Conservation (phyloP, 2,797 vertebrate species). For the Eospalax fontanierii region DNA sequence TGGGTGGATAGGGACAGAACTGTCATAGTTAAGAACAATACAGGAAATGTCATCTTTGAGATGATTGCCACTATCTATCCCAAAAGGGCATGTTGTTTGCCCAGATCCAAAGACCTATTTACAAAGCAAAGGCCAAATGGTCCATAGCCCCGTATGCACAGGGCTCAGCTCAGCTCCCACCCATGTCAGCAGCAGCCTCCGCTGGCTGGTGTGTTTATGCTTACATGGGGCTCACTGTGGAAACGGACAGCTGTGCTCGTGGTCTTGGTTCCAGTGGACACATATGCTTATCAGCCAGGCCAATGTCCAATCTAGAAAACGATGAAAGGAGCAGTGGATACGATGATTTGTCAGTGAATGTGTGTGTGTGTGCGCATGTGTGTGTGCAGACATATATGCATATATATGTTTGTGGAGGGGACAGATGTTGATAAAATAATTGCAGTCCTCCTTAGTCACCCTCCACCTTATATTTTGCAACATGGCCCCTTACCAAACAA, state of each 20-base stretch:
- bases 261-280: neutral
- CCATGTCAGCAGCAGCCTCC: rapidly evolving
- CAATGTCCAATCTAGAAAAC: neutral
- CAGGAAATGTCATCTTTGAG: neutral
- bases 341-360: neutral
- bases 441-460: no score
- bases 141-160: rapidly evolving
- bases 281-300: neutral
- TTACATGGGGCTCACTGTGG: neutral
- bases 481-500: no score
- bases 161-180: neutral
- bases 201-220: rapidly evolving
- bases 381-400: neutral
- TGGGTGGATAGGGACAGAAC: neutral
- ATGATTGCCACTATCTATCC: neutral
- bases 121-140: neutral
- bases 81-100: neutral
- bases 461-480: no score
- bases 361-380: neutral
- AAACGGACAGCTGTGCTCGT: neutral
- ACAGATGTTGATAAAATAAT: no score
- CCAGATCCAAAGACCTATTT: neutral
- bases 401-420: neutral
- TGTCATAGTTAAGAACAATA: slow-evolving; percentile 21
- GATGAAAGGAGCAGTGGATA: neutral